Percentiles rank a stretch among this genome's conserved stretches.
These are phyloP conservation scores for Sebastes vulpes DNA, from an alignment of 2,797 vertebrate genomes.

Conservation along the genomic window DNA sequence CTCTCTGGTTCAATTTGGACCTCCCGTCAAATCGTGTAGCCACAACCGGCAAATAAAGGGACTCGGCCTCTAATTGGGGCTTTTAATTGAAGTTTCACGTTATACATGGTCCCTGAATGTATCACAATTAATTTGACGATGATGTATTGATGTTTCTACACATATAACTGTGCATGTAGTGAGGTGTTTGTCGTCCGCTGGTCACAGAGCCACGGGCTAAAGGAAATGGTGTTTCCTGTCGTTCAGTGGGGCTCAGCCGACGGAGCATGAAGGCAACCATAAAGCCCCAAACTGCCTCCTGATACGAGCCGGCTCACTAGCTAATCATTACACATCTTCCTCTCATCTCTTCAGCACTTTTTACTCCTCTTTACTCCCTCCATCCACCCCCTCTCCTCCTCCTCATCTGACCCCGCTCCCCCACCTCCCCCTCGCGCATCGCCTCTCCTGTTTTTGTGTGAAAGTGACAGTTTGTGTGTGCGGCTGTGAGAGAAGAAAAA, in stretches of 20 bases:
- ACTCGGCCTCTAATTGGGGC: not conserved
- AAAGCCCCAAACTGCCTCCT: slow-evolving; percentile 56
- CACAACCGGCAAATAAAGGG: not conserved
- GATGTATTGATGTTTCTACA: slow-evolving; percentile 2
- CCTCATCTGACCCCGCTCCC: slow-evolving; percentile 35
- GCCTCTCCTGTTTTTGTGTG: slow-evolving; percentile 15
- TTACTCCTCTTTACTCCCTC: slow-evolving; percentile 27
- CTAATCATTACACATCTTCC: slow-evolving; percentile 73
- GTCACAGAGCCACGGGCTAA: slow-evolving; percentile 38
- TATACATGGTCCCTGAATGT: not conserved
- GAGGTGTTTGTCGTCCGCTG: slow-evolving; percentile 12
- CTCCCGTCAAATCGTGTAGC: not conserved
- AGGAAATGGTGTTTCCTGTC: slow-evolving; percentile 60
- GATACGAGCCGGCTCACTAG: slow-evolving; percentile 20
- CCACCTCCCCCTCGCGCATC: slow-evolving; percentile 24
- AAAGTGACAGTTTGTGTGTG: slow-evolving; percentile 51
- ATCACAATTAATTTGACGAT: not conserved
- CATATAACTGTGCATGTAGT: not conserved
- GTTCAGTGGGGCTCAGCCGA: slow-evolving; percentile 31
- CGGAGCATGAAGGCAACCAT: slow-evolving; percentile 61
- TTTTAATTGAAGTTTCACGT: not conserved
- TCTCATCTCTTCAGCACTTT: slow-evolving; percentile 62
- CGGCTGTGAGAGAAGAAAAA: slow-evolving; percentile 20
- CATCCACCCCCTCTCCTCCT: not conserved
- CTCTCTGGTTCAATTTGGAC: not conserved